Evolutionary conservation across 2,797 vertebrate genomes (phyloP).

Genomic region (Artibeus lituratus): DNA sequence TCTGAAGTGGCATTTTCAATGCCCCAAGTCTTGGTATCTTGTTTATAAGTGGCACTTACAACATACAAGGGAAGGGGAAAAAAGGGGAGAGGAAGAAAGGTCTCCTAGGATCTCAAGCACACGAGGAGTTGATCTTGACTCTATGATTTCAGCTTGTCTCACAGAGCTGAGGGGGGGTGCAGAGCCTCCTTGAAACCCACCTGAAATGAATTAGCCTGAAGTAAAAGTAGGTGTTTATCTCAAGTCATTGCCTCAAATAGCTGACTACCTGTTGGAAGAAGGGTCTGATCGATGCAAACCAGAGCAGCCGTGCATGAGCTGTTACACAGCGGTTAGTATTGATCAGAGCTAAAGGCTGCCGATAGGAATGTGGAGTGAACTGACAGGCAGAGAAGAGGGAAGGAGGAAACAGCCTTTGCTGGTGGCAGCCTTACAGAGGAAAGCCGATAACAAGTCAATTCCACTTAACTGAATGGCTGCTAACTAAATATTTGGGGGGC

Average conservation of each 20-base stretch:
- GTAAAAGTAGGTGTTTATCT: conserved; percentile 78
- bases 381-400: conserved; percentile 89
- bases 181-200: conserved; percentile 59
- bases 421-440: conserved; percentile 90
- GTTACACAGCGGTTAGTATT: conserved; percentile 92
- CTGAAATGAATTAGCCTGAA: conserved; percentile 75
- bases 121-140: background rate
- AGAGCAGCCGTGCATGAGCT: conserved; percentile 84
- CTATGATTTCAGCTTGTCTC: background rate
- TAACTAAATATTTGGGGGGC: conserved; percentile 96
- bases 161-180: conserved; percentile 38
- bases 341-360: conserved; percentile 94
- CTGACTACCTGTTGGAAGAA: conserved; percentile 89
- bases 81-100: background rate
- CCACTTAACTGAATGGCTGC: conserved; percentile 97
- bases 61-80: background rate
- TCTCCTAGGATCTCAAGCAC: background rate
- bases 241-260: conserved; percentile 74
- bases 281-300: conserved; percentile 91
- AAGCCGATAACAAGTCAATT: conserved; percentile 95
- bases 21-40: background rate
- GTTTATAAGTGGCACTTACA: conserved; percentile 56
- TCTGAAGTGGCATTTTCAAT: conserved; percentile 46
- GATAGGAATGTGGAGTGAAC: conserved; percentile 90
- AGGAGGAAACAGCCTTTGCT: conserved; percentile 89